Evolutionary conservation across 2,797 vertebrate species (phyloP).

Genomic region (Florisuga fusca): DNA sequence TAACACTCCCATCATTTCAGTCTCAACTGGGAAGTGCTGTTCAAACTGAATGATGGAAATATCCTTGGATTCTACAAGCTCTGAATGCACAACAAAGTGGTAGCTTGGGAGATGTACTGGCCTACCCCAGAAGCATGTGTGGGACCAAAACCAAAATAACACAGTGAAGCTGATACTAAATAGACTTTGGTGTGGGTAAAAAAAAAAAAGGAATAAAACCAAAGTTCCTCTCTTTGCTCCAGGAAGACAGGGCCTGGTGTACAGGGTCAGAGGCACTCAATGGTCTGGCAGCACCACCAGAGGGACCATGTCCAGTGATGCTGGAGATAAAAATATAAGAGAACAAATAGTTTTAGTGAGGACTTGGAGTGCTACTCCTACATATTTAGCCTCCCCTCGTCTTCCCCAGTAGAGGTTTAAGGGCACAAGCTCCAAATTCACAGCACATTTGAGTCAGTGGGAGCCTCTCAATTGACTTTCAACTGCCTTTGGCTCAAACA

Average conservation of each 20-base stretch:
- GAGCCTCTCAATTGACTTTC: neutral
- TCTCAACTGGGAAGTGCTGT: neutral
- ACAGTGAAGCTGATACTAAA: neutral
- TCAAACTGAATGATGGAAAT: neutral
- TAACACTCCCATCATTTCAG: neutral
- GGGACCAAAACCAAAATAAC: neutral
- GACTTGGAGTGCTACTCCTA: neutral
- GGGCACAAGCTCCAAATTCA: neutral
- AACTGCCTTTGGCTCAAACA: neutral
- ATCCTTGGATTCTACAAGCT: neutral
- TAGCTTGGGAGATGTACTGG: neutral
- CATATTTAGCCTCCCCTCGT: accelerated
- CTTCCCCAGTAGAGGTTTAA: neutral
- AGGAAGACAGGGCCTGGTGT: neutral
- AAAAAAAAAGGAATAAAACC: neutral
- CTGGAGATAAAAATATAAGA: neutral
- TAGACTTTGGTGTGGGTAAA: neutral
- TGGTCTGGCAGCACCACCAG: neutral
- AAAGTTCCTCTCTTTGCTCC: neutral
- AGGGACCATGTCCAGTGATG: neutral
- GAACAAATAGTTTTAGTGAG: neutral
- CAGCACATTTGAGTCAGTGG: neutral
- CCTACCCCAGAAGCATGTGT: neutral
- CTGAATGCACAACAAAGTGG: neutral
- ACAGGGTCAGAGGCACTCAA: neutral